These are phyloP conservation scores for Bombus confusus DNA, from an alignment of 1,140 invertebrate species.

Conservation along the genomic window DNA sequence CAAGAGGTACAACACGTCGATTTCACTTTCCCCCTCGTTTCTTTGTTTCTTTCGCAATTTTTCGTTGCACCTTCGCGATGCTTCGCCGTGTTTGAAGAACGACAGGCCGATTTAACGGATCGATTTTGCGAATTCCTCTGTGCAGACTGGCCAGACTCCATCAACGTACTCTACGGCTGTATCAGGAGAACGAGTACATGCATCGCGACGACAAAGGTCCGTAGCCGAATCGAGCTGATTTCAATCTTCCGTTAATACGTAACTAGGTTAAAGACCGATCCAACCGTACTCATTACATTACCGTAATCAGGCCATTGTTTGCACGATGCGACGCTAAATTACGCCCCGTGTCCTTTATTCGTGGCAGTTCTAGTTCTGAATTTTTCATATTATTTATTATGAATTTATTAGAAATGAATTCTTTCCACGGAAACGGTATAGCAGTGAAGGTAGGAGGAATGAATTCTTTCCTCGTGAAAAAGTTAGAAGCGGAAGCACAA, in stretches of 20 bases:
- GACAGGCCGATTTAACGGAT: not conserved
- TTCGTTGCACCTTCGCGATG: no score
- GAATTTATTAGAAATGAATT: no score
- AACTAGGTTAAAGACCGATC: conserved; percentile 26
- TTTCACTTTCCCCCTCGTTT: not conserved
- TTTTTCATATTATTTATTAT: no score
- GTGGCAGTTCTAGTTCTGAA: not conserved
- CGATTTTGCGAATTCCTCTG: not conserved
- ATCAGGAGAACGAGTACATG: conserved; percentile 42
- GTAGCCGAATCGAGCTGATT: conserved; percentile 14
- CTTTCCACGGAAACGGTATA: no score
- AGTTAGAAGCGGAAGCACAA: no score
- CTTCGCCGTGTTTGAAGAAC: not conserved
- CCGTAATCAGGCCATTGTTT: not conserved
- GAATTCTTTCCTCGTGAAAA: no score
- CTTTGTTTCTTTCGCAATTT: not conserved
- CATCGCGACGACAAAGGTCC: conserved; percentile 43
- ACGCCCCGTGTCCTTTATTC: not conserved
- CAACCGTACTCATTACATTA: not conserved
- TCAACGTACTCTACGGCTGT: conserved; percentile 39
- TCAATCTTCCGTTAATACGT: no score
- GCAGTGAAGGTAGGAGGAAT: no score
- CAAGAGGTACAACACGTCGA: conserved; percentile 31
- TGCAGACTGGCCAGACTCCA: conserved; percentile 52
- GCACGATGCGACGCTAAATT: not conserved